Base-by-base conservation (phyloP, 2,888 invertebrate species). In the Amphipoea oculea region DNA sequence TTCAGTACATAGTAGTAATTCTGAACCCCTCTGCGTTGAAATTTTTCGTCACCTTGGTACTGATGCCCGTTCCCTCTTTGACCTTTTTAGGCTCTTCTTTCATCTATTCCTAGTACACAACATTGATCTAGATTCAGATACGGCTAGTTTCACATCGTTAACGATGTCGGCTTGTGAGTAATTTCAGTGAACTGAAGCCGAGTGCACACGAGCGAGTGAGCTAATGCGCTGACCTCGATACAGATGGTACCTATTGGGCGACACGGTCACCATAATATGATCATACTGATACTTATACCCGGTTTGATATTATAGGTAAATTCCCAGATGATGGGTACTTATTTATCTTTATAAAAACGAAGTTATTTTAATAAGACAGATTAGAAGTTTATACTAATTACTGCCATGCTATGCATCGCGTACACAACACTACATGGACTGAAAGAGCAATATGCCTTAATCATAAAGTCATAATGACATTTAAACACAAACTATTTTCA, bases 181-280 rank as follows among this genome's bases (percentile, higher is more conserved):
- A 88, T 89, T 92, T 92, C 94, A 94, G 92, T 91, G 93, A 92
- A 89, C 91, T 90, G 91, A 88, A 83, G 73, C 69, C 17, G 67
- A 86, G 89, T 85, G 89, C 81, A 89, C 89, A 89, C 90, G 89
- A 90, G 87, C 86, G 91, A 90, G 86, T 83, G 91, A 80, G 80
- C 79, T 86, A 91, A 93, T 92, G 87, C 89, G 88, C 86, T 92
- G 92, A 91, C 92, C 92, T 68, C 57, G 73, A 84, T 88, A 76
- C 12, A 48, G 71, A 75, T 68, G 48, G 63, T 66, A 48, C 76
- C 42, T 73, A 81, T 77, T 57, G 70, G 73, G n/a, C 29, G 51
- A 62, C 70, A 65, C 29, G 69, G 36, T 1, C 40, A 40, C n/a
- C 62, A 4, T 70, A 1, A 1, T 29, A 36, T 72, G 29, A 68